Evolutionary conservation across 2,888 invertebrate genomes (phyloP).

Genomic region (Falcaria lacertinaria): DNA sequence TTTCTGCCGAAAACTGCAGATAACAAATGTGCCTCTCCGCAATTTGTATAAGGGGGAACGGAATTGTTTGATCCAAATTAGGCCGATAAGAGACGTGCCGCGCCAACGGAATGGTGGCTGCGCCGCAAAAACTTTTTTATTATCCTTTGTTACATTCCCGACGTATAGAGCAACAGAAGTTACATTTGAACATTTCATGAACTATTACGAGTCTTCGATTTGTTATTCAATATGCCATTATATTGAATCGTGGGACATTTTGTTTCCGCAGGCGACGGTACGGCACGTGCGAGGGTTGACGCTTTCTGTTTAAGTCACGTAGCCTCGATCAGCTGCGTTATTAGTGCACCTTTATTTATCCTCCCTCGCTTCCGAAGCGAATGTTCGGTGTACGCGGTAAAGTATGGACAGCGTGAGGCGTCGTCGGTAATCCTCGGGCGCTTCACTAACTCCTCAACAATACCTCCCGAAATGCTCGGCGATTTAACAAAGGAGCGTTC

Average conservation of each 20-base stretch:
- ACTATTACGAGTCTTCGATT: slow-evolving; percentile 31
- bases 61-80: slow-evolving; percentile 74
- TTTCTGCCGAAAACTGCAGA: slow-evolving; percentile 71
- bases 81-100: slow-evolving; percentile 66
- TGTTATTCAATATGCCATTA: slow-evolving; percentile 43
- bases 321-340: slow-evolving; percentile 29
- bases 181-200: slow-evolving; percentile 32
- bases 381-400: slow-evolving; percentile 50
- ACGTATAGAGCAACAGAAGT: slow-evolving; percentile 29
- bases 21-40: slow-evolving; percentile 67
- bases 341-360: slow-evolving; percentile 59
- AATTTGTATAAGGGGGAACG: slow-evolving; percentile 63
- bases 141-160: slow-evolving; percentile 37
- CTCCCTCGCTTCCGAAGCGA: slow-evolving; percentile 42
- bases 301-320: slow-evolving; percentile 8
- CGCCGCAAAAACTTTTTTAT: slow-evolving; percentile 57
- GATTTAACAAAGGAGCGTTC: slow-evolving; percentile 72
- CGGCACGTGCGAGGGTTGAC: slow-evolving; percentile 38
- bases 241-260: slow-evolving; percentile 36
- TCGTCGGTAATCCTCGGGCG: slow-evolving; percentile 52
- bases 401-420: slow-evolving; percentile 38
- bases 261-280: slow-evolving; percentile 20
- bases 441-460: slow-evolving; percentile 56
- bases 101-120: slow-evolving; percentile 43
- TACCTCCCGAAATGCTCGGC: slow-evolving; percentile 57